Percentiles rank a stretch among this genome's conserved stretches.
These are phyloP conservation scores for Arvicanthis niloticus DNA, from an alignment of 2,113 vertebrate species.

Conservation along the genomic window DNA sequence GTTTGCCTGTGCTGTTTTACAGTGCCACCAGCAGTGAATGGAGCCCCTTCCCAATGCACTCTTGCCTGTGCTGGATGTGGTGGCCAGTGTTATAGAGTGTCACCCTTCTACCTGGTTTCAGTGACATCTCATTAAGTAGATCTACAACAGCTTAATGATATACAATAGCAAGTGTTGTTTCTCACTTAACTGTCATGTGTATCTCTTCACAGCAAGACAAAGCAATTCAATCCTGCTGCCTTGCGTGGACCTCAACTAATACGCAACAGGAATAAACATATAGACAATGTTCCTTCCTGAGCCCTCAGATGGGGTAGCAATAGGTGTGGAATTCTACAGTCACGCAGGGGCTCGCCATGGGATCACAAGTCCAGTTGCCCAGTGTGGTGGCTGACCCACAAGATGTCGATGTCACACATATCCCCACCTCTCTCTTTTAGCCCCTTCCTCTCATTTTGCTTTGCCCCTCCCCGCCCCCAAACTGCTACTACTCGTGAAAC, in stretches of 20 bases:
- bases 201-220: background rate
- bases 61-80: background rate
- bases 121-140: background rate
- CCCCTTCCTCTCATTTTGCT: background rate
- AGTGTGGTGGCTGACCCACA: background rate
- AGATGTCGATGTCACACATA: background rate
- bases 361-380: background rate
- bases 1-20: background rate
- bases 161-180: background rate
- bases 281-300: background rate
- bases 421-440: background rate
- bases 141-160: background rate
- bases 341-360: background rate
- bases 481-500: background rate
- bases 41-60: too few species aligned
- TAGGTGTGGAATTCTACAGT: background rate
- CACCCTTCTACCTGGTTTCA: background rate
- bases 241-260: background rate
- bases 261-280: background rate
- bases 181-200: background rate
- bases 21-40: background rate
- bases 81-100: background rate
- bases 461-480: background rate
- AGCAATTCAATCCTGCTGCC: background rate
- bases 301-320: background rate